phyloP scores from a whole-genome alignment of 1,140 invertebrate genomes.

The Drosophila guanche region DNA sequence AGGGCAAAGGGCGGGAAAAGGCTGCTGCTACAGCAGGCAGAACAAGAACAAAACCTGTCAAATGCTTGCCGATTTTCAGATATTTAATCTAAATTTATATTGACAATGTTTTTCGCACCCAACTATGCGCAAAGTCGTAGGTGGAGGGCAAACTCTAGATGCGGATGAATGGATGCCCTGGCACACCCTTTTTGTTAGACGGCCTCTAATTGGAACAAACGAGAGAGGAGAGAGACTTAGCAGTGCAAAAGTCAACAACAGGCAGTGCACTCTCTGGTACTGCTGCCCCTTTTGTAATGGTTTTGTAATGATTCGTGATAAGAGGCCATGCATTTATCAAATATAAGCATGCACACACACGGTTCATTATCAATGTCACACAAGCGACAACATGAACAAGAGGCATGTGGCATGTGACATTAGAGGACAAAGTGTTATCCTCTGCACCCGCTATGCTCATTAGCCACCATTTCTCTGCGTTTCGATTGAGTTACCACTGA shows the following conservation, averaged over 20 bases:
- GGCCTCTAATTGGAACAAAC: conserved; percentile 36
- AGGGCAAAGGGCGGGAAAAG: no score
- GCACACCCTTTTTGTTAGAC: background rate
- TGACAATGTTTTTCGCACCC: conserved; percentile 38
- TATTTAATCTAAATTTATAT: conserved; percentile 54
- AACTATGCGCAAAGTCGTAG: background rate
- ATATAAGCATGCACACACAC: background rate
- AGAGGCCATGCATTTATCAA: background rate
- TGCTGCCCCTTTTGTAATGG: conserved; percentile 30
- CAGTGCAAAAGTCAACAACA: no score
- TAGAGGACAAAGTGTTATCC: no score
- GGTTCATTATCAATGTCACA: conserved; percentile 32
- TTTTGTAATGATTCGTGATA: conserved; percentile 51
- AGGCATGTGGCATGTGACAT: background rate
- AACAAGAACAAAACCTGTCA: conserved; percentile 46
- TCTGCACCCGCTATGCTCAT: no score
- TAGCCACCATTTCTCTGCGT: no score
- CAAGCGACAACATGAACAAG: conserved; percentile 15
- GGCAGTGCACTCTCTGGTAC: conserved; percentile 1
- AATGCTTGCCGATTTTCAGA: conserved; percentile 46
- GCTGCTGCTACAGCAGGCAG: background rate
- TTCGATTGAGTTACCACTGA: no score
- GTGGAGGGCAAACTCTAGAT: background rate
- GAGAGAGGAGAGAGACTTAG: no score
- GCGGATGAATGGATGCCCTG: conserved; percentile 1